Evolutionary conservation across 2,797 vertebrate species (phyloP), one percentile per base, ranked within the genome.

Genomic region (Onychomys arenicola): DNA sequence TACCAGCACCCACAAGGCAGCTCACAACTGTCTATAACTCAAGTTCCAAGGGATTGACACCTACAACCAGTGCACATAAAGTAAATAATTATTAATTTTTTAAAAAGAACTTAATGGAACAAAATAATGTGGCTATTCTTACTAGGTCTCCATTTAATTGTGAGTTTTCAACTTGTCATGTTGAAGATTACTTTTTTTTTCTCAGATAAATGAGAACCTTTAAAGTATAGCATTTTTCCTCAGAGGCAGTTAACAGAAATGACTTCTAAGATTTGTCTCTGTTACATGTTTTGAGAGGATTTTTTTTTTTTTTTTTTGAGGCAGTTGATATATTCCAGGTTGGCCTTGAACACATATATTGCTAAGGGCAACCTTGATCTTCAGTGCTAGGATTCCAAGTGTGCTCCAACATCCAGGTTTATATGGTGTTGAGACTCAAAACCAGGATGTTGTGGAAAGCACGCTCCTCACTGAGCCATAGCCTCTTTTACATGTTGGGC

Each of bases 41-140:
- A 17, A 71, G 69, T 37, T 23, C 3, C n/a, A 71, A n/a, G 69
- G 37, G n/a, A 21, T 23, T 71, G n/a, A 40, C 9, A 11, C 37
- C 69, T 2, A 23, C 19, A 4, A 71, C 69, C 17, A 40, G 69
- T 40, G n/a, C n/a, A 71, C 69, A 61, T 21, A 71, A 71, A n/a
- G 19, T 59, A 59, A 59, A 59, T 25, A 61, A 61, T 61, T 61
- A 61, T 71, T 37, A 71, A 37, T 71, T 34, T 9, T n/a, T n/a
- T 55, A 32, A 63, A 46, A n/a, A 86, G 80, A 25, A 61, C 9
- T 46, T 40, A 57, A 4, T 78, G 37, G 77, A 49, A 37, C 16
- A 52, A 86, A 75, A 13, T 34, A 2, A 52, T 13, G 59, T 95
- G 80, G 32, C 37, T 34, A 0, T 78, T 93, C n/a, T 96, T 90